Base-by-base conservation (phyloP, 2,888 invertebrate species). In the Ceriagrion tenellum region DNA sequence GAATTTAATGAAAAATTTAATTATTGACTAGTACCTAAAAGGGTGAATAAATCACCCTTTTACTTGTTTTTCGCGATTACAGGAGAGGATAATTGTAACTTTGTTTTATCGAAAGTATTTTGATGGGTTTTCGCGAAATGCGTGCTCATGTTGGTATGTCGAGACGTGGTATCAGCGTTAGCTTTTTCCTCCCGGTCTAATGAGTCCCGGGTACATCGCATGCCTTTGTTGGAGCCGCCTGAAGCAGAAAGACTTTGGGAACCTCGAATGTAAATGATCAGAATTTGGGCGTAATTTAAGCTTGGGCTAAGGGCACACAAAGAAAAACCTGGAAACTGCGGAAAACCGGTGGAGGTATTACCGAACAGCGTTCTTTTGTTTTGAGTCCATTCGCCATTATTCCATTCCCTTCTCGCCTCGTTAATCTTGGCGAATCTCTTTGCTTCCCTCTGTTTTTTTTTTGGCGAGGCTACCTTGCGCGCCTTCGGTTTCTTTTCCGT, bases 211-310 rank as follows among this genome's bases (percentile, higher is more conserved):
- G 69, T 26, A 69, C 69, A n/a, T 26, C n/a, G 69, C 69, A 69
- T 69, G 69, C 69, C 69, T 69, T 69, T 69, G 69, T 69, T 69
- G 26, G 69, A 26, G 69, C 69, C 69, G 69, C 69, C 69, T 4
- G 69, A 26, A 69, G 69, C 69, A n/a, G 69, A 69, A 47, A 47
- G 47, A 47, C 47, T 47, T 47, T 47, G 69, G 69, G 69, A 69
- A n/a, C 69, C 26, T n/a, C 69, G n/a, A 69, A 69, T 69, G 69
- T 69, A 69, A 69, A 69, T 69, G 69, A n/a, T 69, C 69, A n/a
- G n/a, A 69, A 69, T 69, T 69, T 69, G 69, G 69, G 69, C 69
- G 69, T 69, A 69, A 69, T 69, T 69, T 69, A 69, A 69, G 69
- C n/a, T n/a, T 4, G 69, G 69, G 69, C 69, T 26, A 69, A n/a